Evolutionary conservation across 2,113 vertebrate genomes (phyloP), one percentile per base, ranked within the genome.

Genomic region (Planiliza haematocheilus): DNA sequence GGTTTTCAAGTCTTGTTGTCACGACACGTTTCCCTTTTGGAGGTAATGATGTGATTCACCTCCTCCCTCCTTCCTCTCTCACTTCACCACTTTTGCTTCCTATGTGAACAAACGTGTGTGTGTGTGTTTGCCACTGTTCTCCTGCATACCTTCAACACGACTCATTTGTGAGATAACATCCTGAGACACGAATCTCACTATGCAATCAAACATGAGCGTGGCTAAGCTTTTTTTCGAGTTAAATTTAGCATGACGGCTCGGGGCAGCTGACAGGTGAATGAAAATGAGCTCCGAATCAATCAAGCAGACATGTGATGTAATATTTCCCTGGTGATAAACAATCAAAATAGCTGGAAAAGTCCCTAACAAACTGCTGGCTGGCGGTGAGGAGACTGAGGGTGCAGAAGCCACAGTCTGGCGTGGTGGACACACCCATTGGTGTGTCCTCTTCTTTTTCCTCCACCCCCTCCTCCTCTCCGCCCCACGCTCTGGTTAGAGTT

Each of bases 351-450:
- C 79, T 76, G 65, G 77, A 89, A 90, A 68, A 89, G 70, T 88
- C 88, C 89, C 81, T 70, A 50, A 65, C 65, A 73, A 61, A 80
- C 39, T 79, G 52, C 60, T 62, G 72, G 75, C 56, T 41, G 16
- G 59, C 36, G 57, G 79, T 57, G 50, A 55, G 79, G 82, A 79
- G 71, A 72, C 79, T 80, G 86, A 77, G 85, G 79, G 76, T 79
- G 77, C 75, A 75, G 55, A 88, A 91, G 91, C 91, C 91, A 68
- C 91, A 92, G 88, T 91, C 86, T 82, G 73, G 75, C 39, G 3
- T 68, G 65, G 74, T 42, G 56, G 81, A 86, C 88, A 88, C 92
- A 93, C 91, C 91, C 90, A 85, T 80, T 59, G 87, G 70, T 81
- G 89, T 92, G 84, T 91, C 80, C 67, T 79, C 59, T 60, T 57